phyloP scores from a whole-genome alignment of 2,797 vertebrate species.

The Craterocephalus amniculus region DNA sequence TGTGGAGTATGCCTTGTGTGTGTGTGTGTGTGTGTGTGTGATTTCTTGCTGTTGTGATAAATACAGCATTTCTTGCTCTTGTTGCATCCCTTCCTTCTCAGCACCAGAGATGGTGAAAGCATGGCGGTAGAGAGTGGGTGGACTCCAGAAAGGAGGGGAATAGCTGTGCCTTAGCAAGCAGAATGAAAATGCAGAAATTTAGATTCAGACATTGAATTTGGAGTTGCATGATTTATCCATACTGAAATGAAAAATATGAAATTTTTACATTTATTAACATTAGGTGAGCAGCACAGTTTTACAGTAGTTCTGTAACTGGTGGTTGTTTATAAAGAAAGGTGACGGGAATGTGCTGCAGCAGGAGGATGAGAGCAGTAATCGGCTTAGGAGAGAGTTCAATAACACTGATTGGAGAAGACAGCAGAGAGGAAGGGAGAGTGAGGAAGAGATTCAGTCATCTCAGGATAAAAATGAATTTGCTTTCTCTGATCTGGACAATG shows the following conservation, averaged over 20 bases:
- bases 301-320: no score
- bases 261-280: neutral
- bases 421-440: conserved; percentile 51
- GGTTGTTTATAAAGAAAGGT: conserved; percentile 32
- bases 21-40: no score
- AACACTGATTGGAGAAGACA: conserved; percentile 63
- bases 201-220: conserved; percentile 1
- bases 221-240: conserved; percentile 2
- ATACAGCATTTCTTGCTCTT: conserved; percentile 7
- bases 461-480: conserved; percentile 34
- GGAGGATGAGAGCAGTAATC: conserved; percentile 58
- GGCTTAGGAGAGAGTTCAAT: conserved; percentile 49
- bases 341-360: conserved; percentile 45
- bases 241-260: neutral
- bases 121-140: conserved; percentile 60
- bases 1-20: no score
- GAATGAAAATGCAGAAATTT: conserved; percentile 29
- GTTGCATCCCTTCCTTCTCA: conserved; percentile 19
- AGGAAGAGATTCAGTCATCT: conserved; percentile 39
- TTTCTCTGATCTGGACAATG: conserved; percentile 6
- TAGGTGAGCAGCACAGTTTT: neutral
- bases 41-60: conserved; percentile 5
- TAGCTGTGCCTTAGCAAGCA: conserved; percentile 3
- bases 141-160: conserved; percentile 30
- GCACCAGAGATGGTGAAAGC: conserved; percentile 38